Evolutionary conservation across 2,797 vertebrate species (phyloP).

Genomic region (Cygnus olor): DNA sequence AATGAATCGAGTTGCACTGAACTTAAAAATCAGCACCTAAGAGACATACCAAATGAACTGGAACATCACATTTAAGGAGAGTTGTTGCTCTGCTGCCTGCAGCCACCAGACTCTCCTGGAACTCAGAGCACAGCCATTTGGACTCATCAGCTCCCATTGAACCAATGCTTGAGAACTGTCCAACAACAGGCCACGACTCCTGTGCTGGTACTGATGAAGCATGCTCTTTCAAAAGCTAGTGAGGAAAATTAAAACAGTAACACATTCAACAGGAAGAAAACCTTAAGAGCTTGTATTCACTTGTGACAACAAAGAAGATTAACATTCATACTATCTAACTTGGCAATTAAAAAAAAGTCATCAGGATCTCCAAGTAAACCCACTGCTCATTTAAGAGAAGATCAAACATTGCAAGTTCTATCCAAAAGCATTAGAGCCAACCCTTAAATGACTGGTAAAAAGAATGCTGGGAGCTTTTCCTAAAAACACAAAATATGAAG

Average conservation of each 20-base stretch:
- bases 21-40: background rate
- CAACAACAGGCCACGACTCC: conserved; percentile 89
- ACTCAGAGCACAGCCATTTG: conserved; percentile 94
- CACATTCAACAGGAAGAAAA: background rate
- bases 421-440: background rate
- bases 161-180: conserved; percentile 97
- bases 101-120: conserved; percentile 87
- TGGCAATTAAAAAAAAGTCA: background rate
- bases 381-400: background rate
- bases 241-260: background rate
- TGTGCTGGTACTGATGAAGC: conserved; percentile 60
- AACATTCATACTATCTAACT: background rate
- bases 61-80: conserved; percentile 70
- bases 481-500: background rate
- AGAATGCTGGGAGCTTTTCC: background rate
- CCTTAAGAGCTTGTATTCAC: background rate
- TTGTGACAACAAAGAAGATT: background rate
- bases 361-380: background rate
- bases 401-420: background rate
- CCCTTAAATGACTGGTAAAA: background rate
- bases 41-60: conserved; percentile 86
- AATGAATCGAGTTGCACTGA: background rate
- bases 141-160: conserved; percentile 92
- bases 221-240: conserved; percentile 85
- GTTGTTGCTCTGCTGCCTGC: conserved; percentile 71